Evolutionary conservation across 2,113 vertebrate species (phyloP).

Genomic region (Crotalus horridus): DNA sequence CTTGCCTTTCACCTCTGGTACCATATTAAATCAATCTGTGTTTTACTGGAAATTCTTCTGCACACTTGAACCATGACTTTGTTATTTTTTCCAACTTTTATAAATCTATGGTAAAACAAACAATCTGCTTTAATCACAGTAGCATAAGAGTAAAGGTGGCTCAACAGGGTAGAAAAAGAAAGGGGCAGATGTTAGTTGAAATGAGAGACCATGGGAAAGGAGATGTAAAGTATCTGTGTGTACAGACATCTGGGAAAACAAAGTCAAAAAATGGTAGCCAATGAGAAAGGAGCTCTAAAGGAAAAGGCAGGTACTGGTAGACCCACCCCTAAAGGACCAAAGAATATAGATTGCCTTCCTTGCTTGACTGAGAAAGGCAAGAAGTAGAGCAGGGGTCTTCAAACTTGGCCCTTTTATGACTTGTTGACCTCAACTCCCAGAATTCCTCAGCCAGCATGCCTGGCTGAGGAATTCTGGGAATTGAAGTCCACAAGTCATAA

Average conservation of each 20-base stretch:
- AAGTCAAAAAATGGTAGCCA: neutral
- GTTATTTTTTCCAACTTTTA: neutral
- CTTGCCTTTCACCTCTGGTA: neutral
- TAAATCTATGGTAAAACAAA: neutral
- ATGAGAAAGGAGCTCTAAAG: neutral
- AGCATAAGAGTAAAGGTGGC: neutral
- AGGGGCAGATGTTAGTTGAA: neutral
- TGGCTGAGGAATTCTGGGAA: too few relatives aligned
- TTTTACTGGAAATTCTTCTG: neutral
- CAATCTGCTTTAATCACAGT: neutral
- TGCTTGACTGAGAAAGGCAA: neutral
- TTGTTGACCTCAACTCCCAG: too few relatives aligned
- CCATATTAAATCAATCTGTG: neutral
- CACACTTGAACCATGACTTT: neutral
- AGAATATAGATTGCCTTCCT: neutral
- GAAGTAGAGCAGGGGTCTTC: neutral
- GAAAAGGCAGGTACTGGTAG: neutral
- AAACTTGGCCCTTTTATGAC: too few relatives aligned
- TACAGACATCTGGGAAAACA: neutral
- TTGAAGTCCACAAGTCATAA: too few relatives aligned
- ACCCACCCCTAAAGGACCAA: neutral
- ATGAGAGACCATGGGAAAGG: neutral
- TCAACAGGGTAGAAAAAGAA: neutral
- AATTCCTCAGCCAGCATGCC: too few relatives aligned
- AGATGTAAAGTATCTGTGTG: neutral